These are phyloP conservation scores for Onychomys arenicola DNA, from an alignment of 2,797 vertebrate species.

Conservation along the genomic window DNA sequence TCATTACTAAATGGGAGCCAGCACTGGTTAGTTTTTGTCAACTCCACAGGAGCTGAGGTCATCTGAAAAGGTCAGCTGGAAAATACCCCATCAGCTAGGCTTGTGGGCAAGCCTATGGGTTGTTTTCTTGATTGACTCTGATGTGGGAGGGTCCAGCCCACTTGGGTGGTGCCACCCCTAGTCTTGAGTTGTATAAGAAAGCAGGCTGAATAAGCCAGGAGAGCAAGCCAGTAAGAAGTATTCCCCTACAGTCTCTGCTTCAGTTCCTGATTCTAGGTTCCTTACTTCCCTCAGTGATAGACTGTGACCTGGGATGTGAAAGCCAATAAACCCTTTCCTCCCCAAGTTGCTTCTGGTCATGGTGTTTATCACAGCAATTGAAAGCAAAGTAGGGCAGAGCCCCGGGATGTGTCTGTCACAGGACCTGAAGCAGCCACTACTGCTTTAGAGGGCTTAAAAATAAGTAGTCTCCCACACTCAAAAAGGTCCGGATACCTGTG, in stretches of 20 bases:
- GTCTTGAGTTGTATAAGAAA: not conserved
- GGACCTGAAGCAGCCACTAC: not conserved
- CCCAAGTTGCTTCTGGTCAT: not conserved
- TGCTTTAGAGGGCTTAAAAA: slow-evolving; percentile 12
- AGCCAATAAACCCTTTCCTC: not conserved
- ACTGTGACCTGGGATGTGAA: not conserved
- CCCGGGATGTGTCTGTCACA: not conserved
- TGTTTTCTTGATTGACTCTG: not conserved
- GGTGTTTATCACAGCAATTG: not conserved
- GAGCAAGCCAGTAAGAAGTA: not conserved
- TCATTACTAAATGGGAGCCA: not conserved
- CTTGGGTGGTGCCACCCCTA: not conserved
- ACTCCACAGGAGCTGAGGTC: not conserved
- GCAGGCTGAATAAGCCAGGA: not conserved
- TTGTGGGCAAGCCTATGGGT: not conserved
- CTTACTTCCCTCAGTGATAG: not conserved
- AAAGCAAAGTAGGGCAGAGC: not conserved
- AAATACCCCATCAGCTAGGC: not conserved
- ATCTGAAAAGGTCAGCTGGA: not conserved
- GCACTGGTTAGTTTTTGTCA: not conserved
- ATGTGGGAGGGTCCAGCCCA: not conserved
- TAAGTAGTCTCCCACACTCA: not conserved
- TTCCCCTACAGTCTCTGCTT: not conserved
- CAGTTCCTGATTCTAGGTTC: not conserved
- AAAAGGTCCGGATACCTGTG: not conserved